Conservation (phyloP, 92 coral and sea anemone species). For the Scolanthus callimorphus region DNA sequence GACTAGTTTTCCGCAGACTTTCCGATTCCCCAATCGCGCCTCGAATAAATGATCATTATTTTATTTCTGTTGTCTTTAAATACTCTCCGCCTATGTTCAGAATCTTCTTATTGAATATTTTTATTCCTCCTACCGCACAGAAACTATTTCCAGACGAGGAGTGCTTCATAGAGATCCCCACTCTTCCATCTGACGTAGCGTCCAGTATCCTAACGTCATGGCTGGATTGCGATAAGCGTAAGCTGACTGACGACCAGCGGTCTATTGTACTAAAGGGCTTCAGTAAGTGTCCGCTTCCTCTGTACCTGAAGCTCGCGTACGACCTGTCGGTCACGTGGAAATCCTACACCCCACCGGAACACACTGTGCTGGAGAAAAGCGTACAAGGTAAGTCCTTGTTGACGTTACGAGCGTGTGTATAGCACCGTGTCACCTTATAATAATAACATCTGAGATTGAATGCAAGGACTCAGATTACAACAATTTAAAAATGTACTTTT, state of each 20-base stretch:
- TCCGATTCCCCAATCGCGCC: no score
- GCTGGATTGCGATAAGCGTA: constrained; percentile 49
- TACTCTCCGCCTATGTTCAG: no score
- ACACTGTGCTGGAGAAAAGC: constrained; percentile 33
- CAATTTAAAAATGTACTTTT: no score
- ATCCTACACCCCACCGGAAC: constrained; percentile 50
- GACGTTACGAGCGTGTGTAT: no score
- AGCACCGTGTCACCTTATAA: no score
- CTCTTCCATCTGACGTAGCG: constrained; percentile 45
- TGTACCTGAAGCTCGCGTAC: constrained; percentile 78
- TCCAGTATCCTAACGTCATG: constrained; percentile 49
- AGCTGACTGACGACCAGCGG: constrained; percentile 61
- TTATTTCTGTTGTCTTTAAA: no score
- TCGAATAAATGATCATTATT: no score
- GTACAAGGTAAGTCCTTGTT: constrained; percentile 28
- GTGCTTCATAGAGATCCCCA: constrained; percentile 56
- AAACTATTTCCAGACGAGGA: constrained; percentile 34
- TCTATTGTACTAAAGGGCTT: constrained; percentile 55
- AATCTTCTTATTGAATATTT: no score
- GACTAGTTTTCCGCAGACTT: no score
- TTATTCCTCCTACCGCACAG: constrained; percentile 17
- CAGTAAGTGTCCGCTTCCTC: constrained; percentile 48
- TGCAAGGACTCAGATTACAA: no score
- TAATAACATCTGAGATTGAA: no score
- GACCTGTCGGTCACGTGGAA: constrained; percentile 63